Conservation (phyloP, 1,140 invertebrate genomes). For the Lycorma delicatula region DNA sequence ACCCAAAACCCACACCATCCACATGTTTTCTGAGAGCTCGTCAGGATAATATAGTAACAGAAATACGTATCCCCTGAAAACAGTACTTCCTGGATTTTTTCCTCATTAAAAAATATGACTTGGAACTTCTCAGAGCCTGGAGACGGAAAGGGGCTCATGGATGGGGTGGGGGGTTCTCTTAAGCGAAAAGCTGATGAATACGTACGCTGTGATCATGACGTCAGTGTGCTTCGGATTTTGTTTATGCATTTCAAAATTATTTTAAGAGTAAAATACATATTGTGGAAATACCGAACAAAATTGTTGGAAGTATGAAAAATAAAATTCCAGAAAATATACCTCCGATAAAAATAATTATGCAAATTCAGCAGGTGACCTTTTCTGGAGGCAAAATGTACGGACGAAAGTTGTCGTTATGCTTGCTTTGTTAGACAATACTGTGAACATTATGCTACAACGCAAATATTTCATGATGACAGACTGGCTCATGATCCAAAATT, state of each 20-base stretch:
- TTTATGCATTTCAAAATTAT: background rate
- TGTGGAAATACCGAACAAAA: background rate
- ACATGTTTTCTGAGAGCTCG: background rate
- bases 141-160: conserved; percentile 39
- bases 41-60: background rate
- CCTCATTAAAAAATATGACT: conserved; percentile 20
- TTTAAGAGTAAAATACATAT: background rate
- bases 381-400: background rate
- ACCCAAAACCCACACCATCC: background rate
- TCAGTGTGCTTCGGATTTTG: conserved; percentile 12
- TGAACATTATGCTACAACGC: background rate
- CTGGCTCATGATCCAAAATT: background rate
- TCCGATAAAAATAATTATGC: background rate
- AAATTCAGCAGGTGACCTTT: background rate
- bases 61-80: background rate
- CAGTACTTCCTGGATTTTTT: conserved; percentile 5
- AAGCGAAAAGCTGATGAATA: conserved; percentile 34
- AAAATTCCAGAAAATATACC: background rate
- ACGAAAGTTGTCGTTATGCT: background rate
- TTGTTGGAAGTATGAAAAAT: background rate
- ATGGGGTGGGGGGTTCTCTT: conserved; percentile 36
- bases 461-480: background rate
- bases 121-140: conserved; percentile 38
- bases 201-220: conserved; percentile 28
- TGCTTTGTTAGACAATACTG: no score